Evolutionary conservation across 92 coral and sea anemone genomes (phyloP).

Genomic region (Scolanthus callimorphus): DNA sequence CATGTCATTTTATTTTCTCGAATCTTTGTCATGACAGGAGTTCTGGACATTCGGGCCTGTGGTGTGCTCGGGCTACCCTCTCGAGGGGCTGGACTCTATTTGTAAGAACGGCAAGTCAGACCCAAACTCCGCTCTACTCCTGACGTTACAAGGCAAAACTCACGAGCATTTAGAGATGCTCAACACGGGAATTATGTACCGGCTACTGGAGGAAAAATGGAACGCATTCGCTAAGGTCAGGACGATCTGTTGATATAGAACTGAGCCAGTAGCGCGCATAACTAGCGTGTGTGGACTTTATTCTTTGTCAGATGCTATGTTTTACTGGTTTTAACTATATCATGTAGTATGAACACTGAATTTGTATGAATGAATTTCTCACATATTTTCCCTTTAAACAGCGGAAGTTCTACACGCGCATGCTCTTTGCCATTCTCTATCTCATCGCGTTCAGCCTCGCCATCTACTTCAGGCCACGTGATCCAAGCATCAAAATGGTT

Average conservation of each 20-base stretch:
- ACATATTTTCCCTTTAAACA: constrained; percentile 12
- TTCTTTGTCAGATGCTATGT: no score
- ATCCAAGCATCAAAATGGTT: constrained; percentile 39
- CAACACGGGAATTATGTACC: constrained; percentile 76
- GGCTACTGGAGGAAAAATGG: constrained; percentile 86
- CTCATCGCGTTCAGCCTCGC: constrained; percentile 59
- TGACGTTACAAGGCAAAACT: constrained; percentile 63
- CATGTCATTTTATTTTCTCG: no score
- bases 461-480: constrained; percentile 70
- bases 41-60: constrained; percentile 81
- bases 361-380: neutral
- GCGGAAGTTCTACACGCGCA: constrained; percentile 61
- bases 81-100: constrained; percentile 79
- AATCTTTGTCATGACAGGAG: constrained; percentile 45
- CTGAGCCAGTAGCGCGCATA: no score
- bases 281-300: no score
- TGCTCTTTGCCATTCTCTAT: constrained; percentile 66
- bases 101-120: constrained; percentile 69
- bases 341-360: no score
- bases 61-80: constrained; percentile 71
- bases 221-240: constrained; percentile 70
- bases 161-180: constrained; percentile 67
- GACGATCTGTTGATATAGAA: neutral
- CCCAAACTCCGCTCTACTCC: constrained; percentile 65
- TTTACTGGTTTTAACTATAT: no score